Base-by-base conservation (phyloP, 2,888 invertebrate genomes). In the Epinotia bilunana region DNA sequence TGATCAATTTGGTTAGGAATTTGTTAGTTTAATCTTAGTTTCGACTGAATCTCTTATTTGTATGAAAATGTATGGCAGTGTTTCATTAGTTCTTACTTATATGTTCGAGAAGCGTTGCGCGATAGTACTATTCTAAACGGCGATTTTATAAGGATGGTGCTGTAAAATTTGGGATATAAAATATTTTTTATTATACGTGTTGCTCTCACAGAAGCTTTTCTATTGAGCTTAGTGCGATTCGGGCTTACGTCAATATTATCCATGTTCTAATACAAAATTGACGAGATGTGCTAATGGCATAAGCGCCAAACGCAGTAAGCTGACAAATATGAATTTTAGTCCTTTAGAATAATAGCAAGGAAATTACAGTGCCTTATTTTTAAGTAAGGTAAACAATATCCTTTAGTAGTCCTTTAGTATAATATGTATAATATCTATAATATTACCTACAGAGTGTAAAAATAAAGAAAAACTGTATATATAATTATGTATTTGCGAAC, bases 11-110 rank as follows among this genome's bases (percentile, higher is more conserved):
- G 20, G 57, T 69, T 58, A 55, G n/a, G 16, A 18, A 33, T 58
- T n/a, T n/a, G n/a, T n/a, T 69, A 68, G 57, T 57, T 67, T 57
- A 58, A 20, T 43, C 11, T 69, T 57, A 67, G 39, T 67, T 5
- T 53, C 28, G 13, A 39, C 68, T 68, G 57, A 20, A 68, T 57
- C 68, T 58, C 68, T 53, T 65, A n/a, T 65, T 68, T 46, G 68
- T 46, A 69, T 43, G 60, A 28, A 60, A 58, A 20, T 57, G 18
- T 53, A 28, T 73, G 72, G 65, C 72, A 73, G 72, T 73, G 65
- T 60, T 60, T 43, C 28, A 49, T 60, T 65, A 28, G 23, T 64
- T 60, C n/a, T 65, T 49, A 60, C 46, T 23, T 46, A 7, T 9
- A n/a, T 33, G 60, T 13, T 61, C 33, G 33, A n/a, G n/a, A 33